Evolutionary conservation across 1,140 invertebrate species (phyloP), one percentile per base, ranked within the genome.

Genomic region (Ceratosolen fusciceps): DNA sequence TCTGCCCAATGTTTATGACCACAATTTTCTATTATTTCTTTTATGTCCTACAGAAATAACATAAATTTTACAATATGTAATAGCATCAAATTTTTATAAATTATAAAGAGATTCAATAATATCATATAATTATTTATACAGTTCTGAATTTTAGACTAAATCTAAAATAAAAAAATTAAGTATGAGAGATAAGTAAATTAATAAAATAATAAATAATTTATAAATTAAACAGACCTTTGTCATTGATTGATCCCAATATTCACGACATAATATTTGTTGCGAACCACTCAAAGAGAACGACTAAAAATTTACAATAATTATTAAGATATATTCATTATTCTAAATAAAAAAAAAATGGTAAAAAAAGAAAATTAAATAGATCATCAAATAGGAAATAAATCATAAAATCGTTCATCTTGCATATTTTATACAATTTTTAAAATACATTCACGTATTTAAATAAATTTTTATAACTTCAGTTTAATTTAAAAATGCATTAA

Each of bases 1-100:
- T 98, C 97, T 47, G 94, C 94, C 96, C 97, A 98, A 84, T 96
- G 95, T 43, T 95, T 95, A 84, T 95, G 96, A 60, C 95, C 94
- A 89, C 98, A 96, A 80, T 95, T 93, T 67, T 93, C 92, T 71
- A 98, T 96, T 76, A 98, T 98, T 83, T 98, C 96, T 84, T 94
- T 93, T 54, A 98, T 96, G 86, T 97, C 95, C 92, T 97, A 83
- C 86, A 92, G 85, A 78, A 82, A 82, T 80, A 83, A 67, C 37
- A 56, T 56, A 43, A 56, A 24, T 10, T 56, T 56, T 56, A 5
- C 52, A 8, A 56, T 16, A 24, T 56, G 21, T 4, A 56, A 56
- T 5, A 4, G 14, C 16, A 56, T 56, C 8, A 56, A 60, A 60
- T 60, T 5, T 14, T 24, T 24, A 60, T 43, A 60, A 26, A 60